Percentiles rank a stretch among this genome's conserved stretches.
Conservation (phyloP, 2,888 invertebrate species). For the Temnothorax rugatulus region DNA sequence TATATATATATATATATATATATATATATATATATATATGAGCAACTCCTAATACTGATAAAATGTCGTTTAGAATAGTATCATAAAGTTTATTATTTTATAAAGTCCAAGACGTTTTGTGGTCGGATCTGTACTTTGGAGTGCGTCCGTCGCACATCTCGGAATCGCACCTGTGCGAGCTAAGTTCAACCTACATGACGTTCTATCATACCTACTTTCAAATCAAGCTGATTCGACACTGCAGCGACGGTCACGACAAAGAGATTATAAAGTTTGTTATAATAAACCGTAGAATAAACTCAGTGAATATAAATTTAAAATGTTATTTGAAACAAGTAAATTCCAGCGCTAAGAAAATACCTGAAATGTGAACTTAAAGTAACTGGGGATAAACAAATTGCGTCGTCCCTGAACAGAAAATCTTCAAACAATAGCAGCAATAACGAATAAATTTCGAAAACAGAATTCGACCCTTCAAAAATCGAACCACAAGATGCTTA, state of each 20-base stretch:
- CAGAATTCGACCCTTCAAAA: not conserved
- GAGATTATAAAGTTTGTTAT: not conserved
- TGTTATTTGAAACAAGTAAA: not conserved
- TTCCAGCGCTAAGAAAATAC: not conserved
- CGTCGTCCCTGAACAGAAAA: not conserved
- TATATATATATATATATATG: not conserved
- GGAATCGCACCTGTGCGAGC: not conserved
- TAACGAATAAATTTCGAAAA: not conserved
- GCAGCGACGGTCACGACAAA: not conserved
- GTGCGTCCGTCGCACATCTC: not conserved
- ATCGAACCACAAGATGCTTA: not conserved
- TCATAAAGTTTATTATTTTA: not conserved
- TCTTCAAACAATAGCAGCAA: not conserved
- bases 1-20: not conserved
- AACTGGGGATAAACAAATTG: not conserved
- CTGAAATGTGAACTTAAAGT: not conserved
- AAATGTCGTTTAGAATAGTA: not conserved
- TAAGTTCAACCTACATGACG: not conserved
- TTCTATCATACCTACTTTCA: slow-evolving; percentile 11
- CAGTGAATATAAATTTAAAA: not conserved
- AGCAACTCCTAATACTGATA: not conserved
- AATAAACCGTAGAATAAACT: not conserved
- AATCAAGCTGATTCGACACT: not conserved
- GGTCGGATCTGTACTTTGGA: not conserved
- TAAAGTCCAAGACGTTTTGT: not conserved